Evolutionary conservation across 2,888 invertebrate genomes (phyloP).

Genomic region (Zygaena filipendulae): DNA sequence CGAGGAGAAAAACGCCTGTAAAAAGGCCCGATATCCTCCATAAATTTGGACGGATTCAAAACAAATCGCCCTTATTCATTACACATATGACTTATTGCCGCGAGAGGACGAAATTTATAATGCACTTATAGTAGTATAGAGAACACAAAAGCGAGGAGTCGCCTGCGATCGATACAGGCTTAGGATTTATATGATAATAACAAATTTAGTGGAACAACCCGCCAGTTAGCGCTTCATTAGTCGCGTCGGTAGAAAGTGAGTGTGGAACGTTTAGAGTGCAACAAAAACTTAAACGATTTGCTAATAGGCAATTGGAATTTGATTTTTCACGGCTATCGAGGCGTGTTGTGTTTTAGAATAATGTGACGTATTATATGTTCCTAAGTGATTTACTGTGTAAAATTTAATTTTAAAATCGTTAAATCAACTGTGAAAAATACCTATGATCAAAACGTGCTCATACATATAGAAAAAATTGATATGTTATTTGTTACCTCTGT

Average conservation of each 20-base stretch:
- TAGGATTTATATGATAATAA: constrained; percentile 30
- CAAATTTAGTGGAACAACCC: constrained; percentile 35
- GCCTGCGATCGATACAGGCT: too few species aligned
- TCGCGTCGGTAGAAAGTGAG: constrained; percentile 35
- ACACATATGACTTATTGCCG: constrained; percentile 63
- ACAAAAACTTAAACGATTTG: constrained; percentile 10
- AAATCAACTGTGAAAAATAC: too few species aligned
- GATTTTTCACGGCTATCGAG: background rate
- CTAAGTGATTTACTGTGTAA: too few species aligned
- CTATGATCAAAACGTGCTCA: too few species aligned
- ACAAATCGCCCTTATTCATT: constrained; percentile 70
- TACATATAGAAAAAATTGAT: too few species aligned
- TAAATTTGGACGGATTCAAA: constrained; percentile 66
- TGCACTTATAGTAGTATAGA: constrained; percentile 50
- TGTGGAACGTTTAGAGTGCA: constrained; percentile 14
- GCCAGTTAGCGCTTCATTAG: constrained; percentile 49
- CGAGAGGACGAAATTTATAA: constrained; percentile 50
- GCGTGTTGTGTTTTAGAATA: too few species aligned
- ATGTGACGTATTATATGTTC: too few species aligned
- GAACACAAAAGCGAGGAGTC: constrained; percentile 44
- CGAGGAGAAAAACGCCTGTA: constrained; percentile 60
- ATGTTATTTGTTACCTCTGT: too few species aligned
- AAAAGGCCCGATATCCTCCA: constrained; percentile 59
- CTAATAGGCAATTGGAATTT: constrained; percentile 6
- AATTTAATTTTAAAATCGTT: too few species aligned